Conservation (phyloP, 2,888 invertebrate species). For the Yponomeuta evonymella region DNA sequence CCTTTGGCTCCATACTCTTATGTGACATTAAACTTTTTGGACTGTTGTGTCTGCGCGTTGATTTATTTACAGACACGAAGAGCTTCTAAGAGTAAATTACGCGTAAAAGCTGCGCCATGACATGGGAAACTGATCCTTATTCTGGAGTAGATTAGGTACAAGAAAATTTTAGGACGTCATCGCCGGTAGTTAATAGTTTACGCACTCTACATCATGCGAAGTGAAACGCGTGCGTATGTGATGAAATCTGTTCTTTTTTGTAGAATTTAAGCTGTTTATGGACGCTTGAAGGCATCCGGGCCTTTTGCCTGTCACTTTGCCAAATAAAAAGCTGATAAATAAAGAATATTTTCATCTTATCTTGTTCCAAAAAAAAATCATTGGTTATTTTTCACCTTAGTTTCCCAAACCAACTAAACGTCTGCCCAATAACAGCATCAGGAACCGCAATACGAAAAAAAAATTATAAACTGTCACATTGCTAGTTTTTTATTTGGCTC, state of each 20-base stretch:
- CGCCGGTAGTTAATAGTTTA: neutral
- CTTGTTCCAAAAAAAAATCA: no score
- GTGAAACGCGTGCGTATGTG: neutral
- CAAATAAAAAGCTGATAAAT: no score
- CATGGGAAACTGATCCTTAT: neutral
- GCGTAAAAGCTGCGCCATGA: neutral
- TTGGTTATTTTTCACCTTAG: no score
- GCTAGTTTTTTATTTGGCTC: no score
- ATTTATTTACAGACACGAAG: slow-evolving; percentile 43
- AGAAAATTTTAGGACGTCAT: neutral
- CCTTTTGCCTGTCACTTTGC: no score
- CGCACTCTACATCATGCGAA: neutral
- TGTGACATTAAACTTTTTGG: slow-evolving; percentile 63
- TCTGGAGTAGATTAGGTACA: neutral
- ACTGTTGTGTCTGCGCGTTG: slow-evolving; percentile 52
- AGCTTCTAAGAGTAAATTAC: neutral
- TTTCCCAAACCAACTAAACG: no score
- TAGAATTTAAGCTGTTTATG: neutral
- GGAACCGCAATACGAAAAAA: no score
- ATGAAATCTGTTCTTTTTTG: neutral
- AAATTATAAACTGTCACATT: no score
- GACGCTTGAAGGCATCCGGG: no score
- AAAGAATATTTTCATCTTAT: no score
- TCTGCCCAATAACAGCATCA: no score
- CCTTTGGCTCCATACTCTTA: slow-evolving; percentile 28